Evolutionary conservation across 1,140 invertebrate species (phyloP).

Genomic region (Monomorium pharaonis): DNA sequence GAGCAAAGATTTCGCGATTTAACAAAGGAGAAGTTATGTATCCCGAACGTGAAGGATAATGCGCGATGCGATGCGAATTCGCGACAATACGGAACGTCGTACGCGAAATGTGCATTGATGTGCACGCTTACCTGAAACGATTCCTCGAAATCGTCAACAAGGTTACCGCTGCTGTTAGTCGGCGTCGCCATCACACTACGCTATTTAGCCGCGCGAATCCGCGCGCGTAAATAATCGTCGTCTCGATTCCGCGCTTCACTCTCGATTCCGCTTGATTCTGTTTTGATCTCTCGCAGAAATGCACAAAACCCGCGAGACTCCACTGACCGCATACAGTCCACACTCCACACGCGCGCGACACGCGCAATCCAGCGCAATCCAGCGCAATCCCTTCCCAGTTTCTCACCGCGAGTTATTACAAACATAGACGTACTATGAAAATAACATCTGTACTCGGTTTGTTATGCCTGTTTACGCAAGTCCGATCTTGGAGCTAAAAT

Average conservation of each 20-base stretch:
- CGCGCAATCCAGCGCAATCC: too few species aligned
- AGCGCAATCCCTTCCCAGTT: neutral
- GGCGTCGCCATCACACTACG: conserved; percentile 89
- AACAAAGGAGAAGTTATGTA: too few species aligned
- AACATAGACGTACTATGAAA: neutral
- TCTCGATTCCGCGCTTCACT: neutral
- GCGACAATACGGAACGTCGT: neutral
- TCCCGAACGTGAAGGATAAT: neutral
- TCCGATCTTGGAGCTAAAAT: too few species aligned
- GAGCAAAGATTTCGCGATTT: too few species aligned
- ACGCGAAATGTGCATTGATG: neutral
- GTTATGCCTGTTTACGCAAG: too few species aligned
- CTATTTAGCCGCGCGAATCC: neutral
- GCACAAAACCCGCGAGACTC: neutral
- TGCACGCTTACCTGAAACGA: conserved; percentile 91
- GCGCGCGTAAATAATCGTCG: conserved; percentile 11
- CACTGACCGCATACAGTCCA: neutral
- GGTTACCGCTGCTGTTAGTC: conserved; percentile 92
- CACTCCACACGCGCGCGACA: too few species aligned
- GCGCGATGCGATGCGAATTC: too few species aligned
- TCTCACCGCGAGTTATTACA: neutral
- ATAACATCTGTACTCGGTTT: too few species aligned
- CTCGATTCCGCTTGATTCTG: neutral
- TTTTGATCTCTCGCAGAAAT: neutral
- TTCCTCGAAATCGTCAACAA: conserved; percentile 94